A percentile compares a stretch with the other conserved stretches of the same genome.
Conservation (phyloP, 2,888 invertebrate genomes). For the Lottia gigantea region DNA sequence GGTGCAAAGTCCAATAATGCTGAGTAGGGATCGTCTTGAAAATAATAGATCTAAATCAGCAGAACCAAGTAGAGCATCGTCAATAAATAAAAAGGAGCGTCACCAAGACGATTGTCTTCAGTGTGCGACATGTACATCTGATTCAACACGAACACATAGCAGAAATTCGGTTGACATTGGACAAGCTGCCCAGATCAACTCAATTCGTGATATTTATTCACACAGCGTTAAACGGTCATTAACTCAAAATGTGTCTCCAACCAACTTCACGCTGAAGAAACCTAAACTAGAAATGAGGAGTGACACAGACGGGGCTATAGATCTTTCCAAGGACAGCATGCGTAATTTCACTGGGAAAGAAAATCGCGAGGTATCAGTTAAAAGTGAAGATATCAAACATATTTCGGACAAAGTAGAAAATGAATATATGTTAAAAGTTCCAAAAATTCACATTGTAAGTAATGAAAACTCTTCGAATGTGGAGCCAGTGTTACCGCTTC, state of each 20-base stretch:
- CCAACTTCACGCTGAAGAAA: constrained; percentile 42
- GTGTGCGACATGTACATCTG: background rate
- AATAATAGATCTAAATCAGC: constrained; percentile 20
- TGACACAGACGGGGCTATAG: constrained; percentile 53
- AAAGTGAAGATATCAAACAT: constrained; percentile 22
- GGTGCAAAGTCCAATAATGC: background rate
- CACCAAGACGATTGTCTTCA: constrained; percentile 2
- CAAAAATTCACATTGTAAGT: constrained; percentile 57
- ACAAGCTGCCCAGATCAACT: constrained; percentile 17
- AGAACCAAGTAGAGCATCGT: constrained; percentile 4
- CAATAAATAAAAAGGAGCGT: background rate
- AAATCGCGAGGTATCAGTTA: constrained; percentile 23
- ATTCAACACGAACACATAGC: constrained; percentile 9
- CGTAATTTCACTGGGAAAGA: constrained; percentile 34
- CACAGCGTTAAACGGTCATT: constrained; percentile 36
- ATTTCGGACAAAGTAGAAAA: constrained; percentile 22
- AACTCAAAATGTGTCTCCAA: constrained; percentile 39
- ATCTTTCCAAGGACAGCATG: constrained; percentile 50
- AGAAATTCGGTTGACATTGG: constrained; percentile 5
- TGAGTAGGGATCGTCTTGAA: background rate
- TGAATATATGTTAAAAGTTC: constrained; percentile 37
- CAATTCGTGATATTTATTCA: constrained; percentile 22
- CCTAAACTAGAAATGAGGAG: constrained; percentile 33
- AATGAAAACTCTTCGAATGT: constrained; percentile 36
- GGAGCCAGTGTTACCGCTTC: constrained; percentile 48